Conservation (phyloP, 1,140 invertebrate species). For the Cotesia glomerata region DNA sequence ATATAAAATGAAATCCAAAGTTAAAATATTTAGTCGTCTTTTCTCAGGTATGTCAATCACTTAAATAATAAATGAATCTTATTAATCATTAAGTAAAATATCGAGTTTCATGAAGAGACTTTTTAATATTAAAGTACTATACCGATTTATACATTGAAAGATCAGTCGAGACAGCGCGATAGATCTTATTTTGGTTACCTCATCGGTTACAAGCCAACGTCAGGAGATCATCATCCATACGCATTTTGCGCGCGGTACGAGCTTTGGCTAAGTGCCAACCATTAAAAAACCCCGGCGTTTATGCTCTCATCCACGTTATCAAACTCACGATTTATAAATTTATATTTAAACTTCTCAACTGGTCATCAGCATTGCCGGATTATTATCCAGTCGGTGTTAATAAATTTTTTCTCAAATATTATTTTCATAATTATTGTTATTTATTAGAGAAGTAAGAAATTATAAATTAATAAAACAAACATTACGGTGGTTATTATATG, state of each 20-base stretch:
- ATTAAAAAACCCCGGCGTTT: conserved; percentile 29
- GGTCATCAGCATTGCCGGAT: conserved; percentile 2
- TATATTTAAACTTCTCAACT: conserved; percentile 47
- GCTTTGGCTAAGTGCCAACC: conserved; percentile 48
- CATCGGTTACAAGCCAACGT: conserved; percentile 44
- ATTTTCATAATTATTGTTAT: neutral
- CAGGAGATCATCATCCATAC: conserved; percentile 46
- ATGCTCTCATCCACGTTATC: conserved; percentile 39
- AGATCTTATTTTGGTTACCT: conserved; percentile 51
- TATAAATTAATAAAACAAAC: neutral
- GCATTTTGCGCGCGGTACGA: conserved; percentile 52
- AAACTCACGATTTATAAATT: conserved; percentile 49
- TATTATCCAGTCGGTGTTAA: neutral
- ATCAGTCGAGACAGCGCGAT: conserved; percentile 34
- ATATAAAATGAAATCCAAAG: no score
- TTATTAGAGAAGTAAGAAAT: neutral
- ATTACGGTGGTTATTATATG: conserved; percentile 37
- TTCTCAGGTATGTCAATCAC: neutral
- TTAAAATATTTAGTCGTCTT: no score
- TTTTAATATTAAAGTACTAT: neutral
- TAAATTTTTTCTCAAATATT: neutral
- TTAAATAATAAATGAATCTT: neutral
- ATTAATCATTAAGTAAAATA: neutral
- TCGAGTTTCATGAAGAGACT: conserved; percentile 1
- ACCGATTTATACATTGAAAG: neutral